Conservation (phyloP, 2,888 invertebrate genomes). For the Epsilonema sp. region DNA sequence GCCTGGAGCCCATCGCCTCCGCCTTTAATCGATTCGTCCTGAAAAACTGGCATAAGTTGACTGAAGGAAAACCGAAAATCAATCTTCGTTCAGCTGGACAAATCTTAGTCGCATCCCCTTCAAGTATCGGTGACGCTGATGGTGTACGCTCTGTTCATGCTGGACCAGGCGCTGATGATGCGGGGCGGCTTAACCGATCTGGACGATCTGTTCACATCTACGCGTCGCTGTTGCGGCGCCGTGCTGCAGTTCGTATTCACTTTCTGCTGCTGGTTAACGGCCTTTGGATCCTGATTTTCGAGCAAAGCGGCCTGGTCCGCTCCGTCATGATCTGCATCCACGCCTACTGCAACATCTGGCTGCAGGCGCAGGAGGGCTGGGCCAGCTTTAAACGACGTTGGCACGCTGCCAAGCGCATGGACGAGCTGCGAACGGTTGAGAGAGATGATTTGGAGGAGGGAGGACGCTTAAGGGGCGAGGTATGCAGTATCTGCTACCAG, state of each 20-base stretch:
- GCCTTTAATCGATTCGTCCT: no score
- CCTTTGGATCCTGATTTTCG: constrained; percentile 76
- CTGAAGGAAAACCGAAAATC: no score
- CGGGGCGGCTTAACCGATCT: neutral
- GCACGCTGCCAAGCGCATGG: constrained; percentile 34
- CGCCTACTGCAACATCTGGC: constrained; percentile 38
- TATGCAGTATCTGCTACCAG: constrained; percentile 37
- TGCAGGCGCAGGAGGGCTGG: constrained; percentile 36
- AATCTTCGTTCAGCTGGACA: no score
- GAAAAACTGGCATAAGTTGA: no score
- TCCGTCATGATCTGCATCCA: constrained; percentile 41
- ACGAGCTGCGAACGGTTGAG: constrained; percentile 30
- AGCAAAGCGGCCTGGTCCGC: constrained; percentile 75
- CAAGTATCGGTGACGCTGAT: no score
- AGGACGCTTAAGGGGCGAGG: constrained; percentile 28
- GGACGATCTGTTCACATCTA: neutral
- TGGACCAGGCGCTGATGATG: neutral
- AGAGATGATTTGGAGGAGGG: constrained; percentile 19
- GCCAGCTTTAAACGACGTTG: constrained; percentile 33
- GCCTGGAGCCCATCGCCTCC: no score
- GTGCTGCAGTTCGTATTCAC: constrained; percentile 71
- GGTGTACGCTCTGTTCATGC: neutral
- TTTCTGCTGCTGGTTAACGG: constrained; percentile 79
- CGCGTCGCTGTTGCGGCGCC: neutral
- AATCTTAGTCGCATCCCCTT: no score